Evolutionary conservation across 2,113 vertebrate genomes (phyloP), one percentile per base, ranked within the genome.

Genomic region (Nothobranchius furzeri): DNA sequence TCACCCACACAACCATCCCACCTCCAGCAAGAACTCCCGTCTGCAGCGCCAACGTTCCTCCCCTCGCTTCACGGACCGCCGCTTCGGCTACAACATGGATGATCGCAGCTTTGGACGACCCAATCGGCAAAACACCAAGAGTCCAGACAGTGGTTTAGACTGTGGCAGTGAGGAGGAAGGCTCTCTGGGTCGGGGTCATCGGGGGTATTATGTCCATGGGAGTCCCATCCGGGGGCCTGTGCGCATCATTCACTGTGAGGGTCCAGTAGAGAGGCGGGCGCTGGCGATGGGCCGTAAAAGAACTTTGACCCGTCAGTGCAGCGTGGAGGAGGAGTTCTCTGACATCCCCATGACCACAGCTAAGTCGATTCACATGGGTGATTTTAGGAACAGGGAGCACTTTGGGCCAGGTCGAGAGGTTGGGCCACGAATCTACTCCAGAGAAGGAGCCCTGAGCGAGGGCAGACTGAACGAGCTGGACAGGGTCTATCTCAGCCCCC

Each of bases 61-160:
- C 36, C 92, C 91, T 3, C 91, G 92, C 67, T 92, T 87, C 78
- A n/a, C 25, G 13, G 90, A 94, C 80, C 90, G 93, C 61, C 80
- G 86, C 64, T 84, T 81, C 61, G 78, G 75, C 68, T 66, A 82
- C 43, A 48, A 30, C 2, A 49, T 65, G 0, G 94, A 95, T 0
- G 93, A 95, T 40, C 83, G 88, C 49, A 76, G 76, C 46, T 62
- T 82, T 72, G 91, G 83, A 15, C 85, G 87, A 54, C 70, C 63
- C 54, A 85, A 93, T 76, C 90, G 93, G 7, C 90, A 89, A 48
- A 90, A 87, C 83, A 93, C 94, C 3, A 93, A 96, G 64, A 99
- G 98, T 87, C 96, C 96, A 0, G 98, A 98, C 93, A 98, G 97
- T 2, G 97, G 96, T n/a, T 89, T 98, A 68, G 98, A 98, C 90